phyloP scores from a whole-genome alignment of 1,140 invertebrate genomes.

The Plutomurus gul region DNA sequence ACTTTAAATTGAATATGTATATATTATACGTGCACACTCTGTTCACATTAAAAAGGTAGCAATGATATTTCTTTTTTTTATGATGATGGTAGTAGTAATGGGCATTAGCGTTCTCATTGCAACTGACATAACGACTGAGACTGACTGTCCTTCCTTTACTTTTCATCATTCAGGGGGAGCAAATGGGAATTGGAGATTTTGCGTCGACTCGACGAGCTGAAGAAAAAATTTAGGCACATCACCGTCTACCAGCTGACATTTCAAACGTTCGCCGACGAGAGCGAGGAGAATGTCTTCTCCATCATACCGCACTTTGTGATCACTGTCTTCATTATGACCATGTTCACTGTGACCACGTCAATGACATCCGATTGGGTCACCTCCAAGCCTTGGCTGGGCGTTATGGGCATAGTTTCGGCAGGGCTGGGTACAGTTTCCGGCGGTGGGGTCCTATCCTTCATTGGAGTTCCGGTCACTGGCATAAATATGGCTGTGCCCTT shows the following conservation, averaged over 20 bases:
- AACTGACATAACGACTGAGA: no score
- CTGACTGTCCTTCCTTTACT: not conserved
- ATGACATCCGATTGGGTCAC: constrained; percentile 83
- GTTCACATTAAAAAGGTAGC: no score
- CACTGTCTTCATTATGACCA: constrained; percentile 80
- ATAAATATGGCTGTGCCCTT: constrained; percentile 92
- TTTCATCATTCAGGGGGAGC: constrained; percentile 67
- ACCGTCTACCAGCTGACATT: constrained; percentile 80
- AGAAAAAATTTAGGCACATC: constrained; percentile 76
- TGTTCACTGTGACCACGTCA: constrained; percentile 71
- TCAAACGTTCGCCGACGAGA: constrained; percentile 79
- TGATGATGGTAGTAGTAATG: no score
- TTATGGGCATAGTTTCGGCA: constrained; percentile 86
- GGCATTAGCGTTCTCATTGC: no score
- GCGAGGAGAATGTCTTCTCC: constrained; percentile 84
- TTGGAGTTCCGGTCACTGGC: constrained; percentile 87
- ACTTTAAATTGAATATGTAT: no score
- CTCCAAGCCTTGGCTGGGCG: constrained; percentile 85
- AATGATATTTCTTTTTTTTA: no score
- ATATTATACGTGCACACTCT: no score
- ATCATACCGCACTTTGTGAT: constrained; percentile 84
- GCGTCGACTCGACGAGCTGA: constrained; percentile 69
- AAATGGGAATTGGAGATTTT: constrained; percentile 85
- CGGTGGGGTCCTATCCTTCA: constrained; percentile 86
- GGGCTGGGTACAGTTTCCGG: constrained; percentile 83